A percentile compares a stretch with the other conserved stretches of the same genome.
Evolutionary conservation across 2,797 vertebrate genomes (phyloP).

Genomic region (Hippopotamyrus pictus): DNA sequence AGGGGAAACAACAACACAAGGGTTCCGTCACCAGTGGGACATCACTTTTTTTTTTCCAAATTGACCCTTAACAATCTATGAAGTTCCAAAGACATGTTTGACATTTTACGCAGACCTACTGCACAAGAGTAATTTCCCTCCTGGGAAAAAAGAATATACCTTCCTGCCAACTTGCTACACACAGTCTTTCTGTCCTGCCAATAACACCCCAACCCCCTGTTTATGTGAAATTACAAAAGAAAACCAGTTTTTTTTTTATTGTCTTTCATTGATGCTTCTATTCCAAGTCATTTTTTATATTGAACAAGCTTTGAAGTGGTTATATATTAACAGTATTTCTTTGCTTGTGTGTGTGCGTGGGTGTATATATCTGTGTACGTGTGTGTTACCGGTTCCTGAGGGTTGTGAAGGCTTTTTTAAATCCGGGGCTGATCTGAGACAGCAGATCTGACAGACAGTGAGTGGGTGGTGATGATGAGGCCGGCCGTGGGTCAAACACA

Average conservation of each 20-base stretch:
- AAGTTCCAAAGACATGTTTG: neutral
- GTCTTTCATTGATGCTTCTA: neutral
- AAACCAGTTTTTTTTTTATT: neutral
- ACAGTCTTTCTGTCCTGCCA: neutral
- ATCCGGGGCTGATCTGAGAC: conserved; percentile 63
- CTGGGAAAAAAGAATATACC: neutral
- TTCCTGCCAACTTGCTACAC: neutral
- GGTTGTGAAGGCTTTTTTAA: conserved; percentile 57
- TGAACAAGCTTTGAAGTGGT: neutral
- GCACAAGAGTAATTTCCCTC: neutral
- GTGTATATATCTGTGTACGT: neutral
- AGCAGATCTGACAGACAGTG: conserved; percentile 70
- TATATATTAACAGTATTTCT: neutral
- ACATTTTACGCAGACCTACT: neutral
- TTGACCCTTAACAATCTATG: neutral
- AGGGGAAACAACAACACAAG: neutral
- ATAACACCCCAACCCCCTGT: neutral
- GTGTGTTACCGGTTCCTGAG: conserved; percentile 57
- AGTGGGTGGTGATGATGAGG: conserved; percentile 54
- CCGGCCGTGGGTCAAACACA: conserved; percentile 64
- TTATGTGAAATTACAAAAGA: neutral
- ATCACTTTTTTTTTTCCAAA: neutral
- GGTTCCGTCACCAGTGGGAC: neutral
- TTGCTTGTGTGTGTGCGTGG: neutral
- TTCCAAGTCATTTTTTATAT: neutral